Conservation (phyloP, 2,113 vertebrate species). For the Labeo rohita region DNA sequence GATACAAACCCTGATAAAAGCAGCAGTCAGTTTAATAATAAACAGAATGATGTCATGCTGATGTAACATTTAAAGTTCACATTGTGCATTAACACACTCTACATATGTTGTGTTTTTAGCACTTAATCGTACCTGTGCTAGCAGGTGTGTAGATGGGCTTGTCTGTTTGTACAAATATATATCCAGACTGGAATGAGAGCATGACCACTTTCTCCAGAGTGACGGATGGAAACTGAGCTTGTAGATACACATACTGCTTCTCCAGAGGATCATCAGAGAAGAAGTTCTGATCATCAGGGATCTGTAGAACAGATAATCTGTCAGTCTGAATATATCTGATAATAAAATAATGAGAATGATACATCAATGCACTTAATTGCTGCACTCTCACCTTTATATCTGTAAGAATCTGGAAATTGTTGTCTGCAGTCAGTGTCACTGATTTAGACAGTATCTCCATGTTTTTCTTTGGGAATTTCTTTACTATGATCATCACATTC, state of each 20-base stretch:
- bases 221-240: background rate
- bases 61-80: background rate
- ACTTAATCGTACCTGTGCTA: constrained; percentile 31
- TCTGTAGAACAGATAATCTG: no score
- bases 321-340: background rate
- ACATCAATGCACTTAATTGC: background rate
- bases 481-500: constrained; percentile 52
- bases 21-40: background rate
- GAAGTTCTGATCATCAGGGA: background rate
- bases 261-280: constrained; percentile 25
- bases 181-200: constrained; percentile 59
- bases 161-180: constrained; percentile 35
- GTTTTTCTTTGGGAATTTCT: constrained; percentile 64
- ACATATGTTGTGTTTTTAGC: background rate
- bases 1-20: background rate
- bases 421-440: constrained; percentile 49
- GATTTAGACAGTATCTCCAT: background rate
- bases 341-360: background rate
- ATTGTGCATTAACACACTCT: background rate
- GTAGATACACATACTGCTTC: constrained; percentile 54
- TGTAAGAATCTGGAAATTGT: constrained; percentile 60
- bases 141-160: constrained; percentile 40
- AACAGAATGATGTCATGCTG: background rate
- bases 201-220: constrained; percentile 52
- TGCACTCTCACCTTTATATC: constrained; percentile 20